phyloP scores from a whole-genome alignment of 2,113 vertebrate species.

The Carollia perspicillata region DNA sequence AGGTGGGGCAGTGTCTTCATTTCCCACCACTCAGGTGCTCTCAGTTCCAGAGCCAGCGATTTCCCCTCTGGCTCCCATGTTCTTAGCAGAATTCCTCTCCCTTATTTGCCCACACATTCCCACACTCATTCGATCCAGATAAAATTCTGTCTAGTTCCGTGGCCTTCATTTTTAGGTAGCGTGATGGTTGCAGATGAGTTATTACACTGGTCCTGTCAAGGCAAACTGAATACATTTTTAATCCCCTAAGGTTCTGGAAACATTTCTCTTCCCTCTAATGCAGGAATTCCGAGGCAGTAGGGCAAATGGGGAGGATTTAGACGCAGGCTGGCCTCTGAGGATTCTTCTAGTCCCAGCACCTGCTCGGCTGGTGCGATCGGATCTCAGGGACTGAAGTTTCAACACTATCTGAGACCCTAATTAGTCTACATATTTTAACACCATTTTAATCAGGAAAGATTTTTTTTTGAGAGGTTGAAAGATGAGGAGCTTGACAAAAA shows the following conservation, averaged over 20 bases:
- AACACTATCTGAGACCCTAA: background rate
- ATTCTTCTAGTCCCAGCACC: background rate
- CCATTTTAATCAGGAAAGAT: background rate
- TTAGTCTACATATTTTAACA: background rate
- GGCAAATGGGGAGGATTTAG: background rate
- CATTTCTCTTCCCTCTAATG: background rate
- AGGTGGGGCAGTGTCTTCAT: background rate
- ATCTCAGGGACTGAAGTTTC: background rate
- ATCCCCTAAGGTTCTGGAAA: background rate
- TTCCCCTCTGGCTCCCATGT: background rate
- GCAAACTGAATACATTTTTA: background rate
- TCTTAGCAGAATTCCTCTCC: background rate
- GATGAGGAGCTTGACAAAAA: constrained; percentile 11
- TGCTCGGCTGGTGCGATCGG: background rate
- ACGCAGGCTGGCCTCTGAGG: background rate
- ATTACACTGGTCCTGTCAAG: background rate
- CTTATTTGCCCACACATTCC: background rate
- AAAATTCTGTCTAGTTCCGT: background rate
- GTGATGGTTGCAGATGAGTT: background rate
- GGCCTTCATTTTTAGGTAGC: background rate
- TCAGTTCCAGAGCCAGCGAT: background rate
- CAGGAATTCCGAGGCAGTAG: background rate
- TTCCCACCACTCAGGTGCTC: background rate
- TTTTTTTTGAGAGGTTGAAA: background rate
- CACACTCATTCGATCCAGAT: background rate